A percentile compares a stretch with the other conserved stretches of the same genome.
These are phyloP conservation scores for Notolepis coatsorum DNA, from an alignment of 2,797 vertebrate genomes.

Conservation along the genomic window DNA sequence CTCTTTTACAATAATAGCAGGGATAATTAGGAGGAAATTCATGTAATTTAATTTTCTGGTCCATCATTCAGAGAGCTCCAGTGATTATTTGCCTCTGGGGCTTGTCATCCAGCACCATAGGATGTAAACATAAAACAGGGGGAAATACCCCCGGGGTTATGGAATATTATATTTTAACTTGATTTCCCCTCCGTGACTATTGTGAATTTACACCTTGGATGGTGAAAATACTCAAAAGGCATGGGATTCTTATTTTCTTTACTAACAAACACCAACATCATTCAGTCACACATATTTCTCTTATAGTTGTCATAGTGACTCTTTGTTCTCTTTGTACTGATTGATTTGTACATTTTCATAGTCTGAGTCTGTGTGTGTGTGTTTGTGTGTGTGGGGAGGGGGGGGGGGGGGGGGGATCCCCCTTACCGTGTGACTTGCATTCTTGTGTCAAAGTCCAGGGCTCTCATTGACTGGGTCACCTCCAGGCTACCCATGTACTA, in stretches of 20 bases:
- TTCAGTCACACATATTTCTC: background rate
- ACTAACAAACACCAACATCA: background rate
- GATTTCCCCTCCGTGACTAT: slow-evolving; percentile 55
- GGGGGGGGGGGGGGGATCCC: background rate
- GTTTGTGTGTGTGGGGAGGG: background rate
- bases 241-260: background rate
- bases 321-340: background rate
- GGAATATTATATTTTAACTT: slow-evolving; percentile 58
- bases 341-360: background rate
- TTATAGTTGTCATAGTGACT: background rate
- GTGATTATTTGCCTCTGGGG: slow-evolving; percentile 53
- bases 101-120: slow-evolving; percentile 48
- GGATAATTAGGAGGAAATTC: slow-evolving; percentile 79
- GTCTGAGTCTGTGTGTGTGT: no score
- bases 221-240: slow-evolving; percentile 17
- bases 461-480: slow-evolving; percentile 94
- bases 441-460: slow-evolving; percentile 90
- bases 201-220: slow-evolving; percentile 47
- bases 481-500: slow-evolving; percentile 96
- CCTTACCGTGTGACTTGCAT: slow-evolving; percentile 93
- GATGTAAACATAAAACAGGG: slow-evolving; percentile 62
- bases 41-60: slow-evolving; percentile 75
- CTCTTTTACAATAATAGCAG: slow-evolving; percentile 58
- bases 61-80: slow-evolving; percentile 59
- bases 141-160: slow-evolving; percentile 53